These are phyloP conservation scores for Meloidogyne floridensis DNA, from an alignment of 1,140 invertebrate genomes.

Conservation along the genomic window DNA sequence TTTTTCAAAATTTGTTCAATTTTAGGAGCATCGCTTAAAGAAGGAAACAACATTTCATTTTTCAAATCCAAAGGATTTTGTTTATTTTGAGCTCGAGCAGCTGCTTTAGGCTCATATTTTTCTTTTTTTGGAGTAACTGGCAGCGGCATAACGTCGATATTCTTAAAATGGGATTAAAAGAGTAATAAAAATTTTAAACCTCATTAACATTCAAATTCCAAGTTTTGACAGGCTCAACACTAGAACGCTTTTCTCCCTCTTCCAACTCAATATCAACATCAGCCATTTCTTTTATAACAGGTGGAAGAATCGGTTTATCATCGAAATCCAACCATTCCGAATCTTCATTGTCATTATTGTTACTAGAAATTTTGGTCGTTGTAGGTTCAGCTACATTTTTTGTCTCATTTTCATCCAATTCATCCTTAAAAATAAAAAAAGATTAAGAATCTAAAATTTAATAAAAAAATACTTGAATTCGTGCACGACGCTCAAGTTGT, in stretches of 20 bases:
- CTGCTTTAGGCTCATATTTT: conserved; percentile 18
- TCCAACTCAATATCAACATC: conserved; percentile 36
- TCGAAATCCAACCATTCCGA: conserved; percentile 39
- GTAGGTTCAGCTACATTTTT: conserved; percentile 1
- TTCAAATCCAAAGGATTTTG: conserved; percentile 35
- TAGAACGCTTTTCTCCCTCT: conserved; percentile 41
- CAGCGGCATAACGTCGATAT: neutral
- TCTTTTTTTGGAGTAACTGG: neutral
- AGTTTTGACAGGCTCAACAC: conserved; percentile 29
- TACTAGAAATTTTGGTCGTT: conserved; percentile 6
- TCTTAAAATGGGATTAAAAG: neutral
- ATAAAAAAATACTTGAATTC: conserved; percentile 29
- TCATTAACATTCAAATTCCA: conserved; percentile 28
- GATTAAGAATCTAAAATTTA: conserved; percentile 7
- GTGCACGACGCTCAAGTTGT: conserved; percentile 31
- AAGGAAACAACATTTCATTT: conserved; percentile 38
- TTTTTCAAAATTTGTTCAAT: conserved; percentile 36
- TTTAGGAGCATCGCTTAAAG: conserved; percentile 30
- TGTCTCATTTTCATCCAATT: conserved; percentile 35
- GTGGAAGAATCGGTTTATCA: conserved; percentile 31
- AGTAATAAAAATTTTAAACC: neutral
- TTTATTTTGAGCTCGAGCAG: conserved; percentile 4
- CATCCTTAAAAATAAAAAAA: conserved; percentile 32
- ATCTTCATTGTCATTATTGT: conserved; percentile 31
- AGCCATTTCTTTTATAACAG: conserved; percentile 35